phyloP scores from a whole-genome alignment of 2,888 invertebrate genomes.

The Luperina nickerlii region DNA sequence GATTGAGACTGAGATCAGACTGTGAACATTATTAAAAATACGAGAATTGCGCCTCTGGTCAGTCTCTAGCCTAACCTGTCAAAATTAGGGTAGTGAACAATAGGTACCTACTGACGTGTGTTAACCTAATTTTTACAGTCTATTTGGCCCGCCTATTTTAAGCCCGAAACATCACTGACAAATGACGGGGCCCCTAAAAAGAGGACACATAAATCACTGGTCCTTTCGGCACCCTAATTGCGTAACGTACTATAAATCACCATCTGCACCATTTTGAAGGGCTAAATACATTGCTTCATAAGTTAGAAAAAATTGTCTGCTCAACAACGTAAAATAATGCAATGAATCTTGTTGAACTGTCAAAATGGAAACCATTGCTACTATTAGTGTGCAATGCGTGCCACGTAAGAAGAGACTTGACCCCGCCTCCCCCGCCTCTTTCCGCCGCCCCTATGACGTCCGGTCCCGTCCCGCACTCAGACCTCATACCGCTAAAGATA shows the following conservation, averaged over 20 bases:
- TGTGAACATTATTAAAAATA: too few species aligned
- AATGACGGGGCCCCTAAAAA: slow-evolving; percentile 14
- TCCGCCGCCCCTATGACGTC: too few species aligned
- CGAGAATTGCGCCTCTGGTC: background rate
- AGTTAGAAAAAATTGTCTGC: background rate
- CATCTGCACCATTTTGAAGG: background rate
- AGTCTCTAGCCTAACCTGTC: background rate
- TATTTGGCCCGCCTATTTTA: slow-evolving; percentile 19
- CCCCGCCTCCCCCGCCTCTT: too few species aligned
- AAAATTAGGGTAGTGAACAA: background rate
- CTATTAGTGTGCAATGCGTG: background rate
- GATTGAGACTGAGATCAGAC: too few species aligned
- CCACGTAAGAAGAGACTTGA: too few species aligned
- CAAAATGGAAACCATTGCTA: background rate
- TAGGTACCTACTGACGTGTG: too few species aligned
- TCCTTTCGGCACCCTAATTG: background rate
- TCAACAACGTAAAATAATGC: background rate
- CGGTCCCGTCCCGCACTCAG: too few species aligned
- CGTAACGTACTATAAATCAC: too few species aligned
- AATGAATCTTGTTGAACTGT: background rate
- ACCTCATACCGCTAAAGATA: too few species aligned
- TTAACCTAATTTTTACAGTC: slow-evolving; percentile 17
- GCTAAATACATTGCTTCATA: background rate
- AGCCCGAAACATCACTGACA: slow-evolving; percentile 4
- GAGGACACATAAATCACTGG: background rate